Evolutionary conservation across 2,113 vertebrate species (phyloP), one percentile per base, ranked within the genome.

Genomic region (Crocuta crocuta): DNA sequence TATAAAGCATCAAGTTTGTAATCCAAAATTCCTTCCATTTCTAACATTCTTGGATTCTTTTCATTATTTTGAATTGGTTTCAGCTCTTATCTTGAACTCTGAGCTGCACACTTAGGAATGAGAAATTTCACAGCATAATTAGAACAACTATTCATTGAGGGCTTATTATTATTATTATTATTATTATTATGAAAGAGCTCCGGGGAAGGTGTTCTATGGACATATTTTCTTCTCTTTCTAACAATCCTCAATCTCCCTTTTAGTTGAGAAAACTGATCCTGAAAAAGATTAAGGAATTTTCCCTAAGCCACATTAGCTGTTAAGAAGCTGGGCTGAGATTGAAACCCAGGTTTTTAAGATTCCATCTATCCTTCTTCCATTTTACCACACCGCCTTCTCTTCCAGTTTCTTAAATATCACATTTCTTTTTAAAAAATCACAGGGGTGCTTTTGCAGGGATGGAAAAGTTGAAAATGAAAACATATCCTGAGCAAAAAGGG

Each of bases 31-130:
- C 50, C 45, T 85, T 85, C 10, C 19, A 19, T 11, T 82, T 31
- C 66, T 89, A 91, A 85, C 31, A 65, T 71, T 24, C 43, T 31
- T 33, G 31, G 12, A 39, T 74, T 48, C 48, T 31, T 7, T 21
- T 61, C 31, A 61, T 85, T 96, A 55, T 50, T 74, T 68, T 73
- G 48, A 95, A 45, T 35, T 53, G n/a, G 85, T 91, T 94, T 88
- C 39, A 15, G 58, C 68, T 85, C 45, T 70, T 68, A 23, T 71
- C 45, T 79, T 17, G 68, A 55, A 45, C 28, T 82, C 43, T 74
- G 48, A 70, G 80, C 28, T 86, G 12, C 48, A 31, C n/a, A 55
- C 43, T 53, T 82, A 61, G 31, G 43, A 81, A 90, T 53, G 28
- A 68, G n/a, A 86, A 74, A 53, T 89, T 79, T 95, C 58, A 68